Evolutionary conservation across 2,113 vertebrate genomes (phyloP).

Genomic region (Toxotes chatareus): DNA sequence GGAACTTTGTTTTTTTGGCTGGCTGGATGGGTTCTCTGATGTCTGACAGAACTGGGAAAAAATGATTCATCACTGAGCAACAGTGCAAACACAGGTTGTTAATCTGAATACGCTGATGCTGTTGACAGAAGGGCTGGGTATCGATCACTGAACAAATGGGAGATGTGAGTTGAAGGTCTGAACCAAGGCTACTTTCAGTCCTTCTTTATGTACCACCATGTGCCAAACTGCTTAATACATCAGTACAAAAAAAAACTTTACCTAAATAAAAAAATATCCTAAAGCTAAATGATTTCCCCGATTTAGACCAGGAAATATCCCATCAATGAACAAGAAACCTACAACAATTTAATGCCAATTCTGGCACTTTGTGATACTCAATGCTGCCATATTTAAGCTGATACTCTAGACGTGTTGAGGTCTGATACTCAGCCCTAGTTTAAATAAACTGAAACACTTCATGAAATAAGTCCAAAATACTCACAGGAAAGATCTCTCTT

Average conservation of each 20-base stretch:
- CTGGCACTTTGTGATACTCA: not conserved
- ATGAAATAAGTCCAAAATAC: conserved; percentile 59
- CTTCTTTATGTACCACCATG: not conserved
- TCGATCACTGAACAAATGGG: not conserved
- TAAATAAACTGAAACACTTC: conserved; percentile 12
- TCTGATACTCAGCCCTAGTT: conserved; percentile 2
- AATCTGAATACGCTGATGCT: not conserved
- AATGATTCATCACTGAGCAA: not conserved
- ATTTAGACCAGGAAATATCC: not conserved
- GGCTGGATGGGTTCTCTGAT: conserved; percentile 91
- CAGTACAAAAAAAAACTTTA: not conserved
- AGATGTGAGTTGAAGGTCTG: not conserved
- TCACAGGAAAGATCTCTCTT: conserved; percentile 97
- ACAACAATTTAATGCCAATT: not conserved
- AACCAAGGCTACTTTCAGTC: not conserved
- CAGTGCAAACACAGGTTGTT: not conserved
- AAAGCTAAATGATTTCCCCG: not conserved
- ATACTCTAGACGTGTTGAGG: not conserved
- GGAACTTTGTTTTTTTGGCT: conserved; percentile 91
- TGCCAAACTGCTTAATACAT: not conserved
- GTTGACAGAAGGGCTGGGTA: not conserved
- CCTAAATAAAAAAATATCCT: not conserved
- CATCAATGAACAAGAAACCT: not conserved
- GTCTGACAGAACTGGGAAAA: conserved; percentile 90
- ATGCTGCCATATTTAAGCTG: not conserved